phyloP scores from a whole-genome alignment of 2,797 vertebrate species.

The Oceanodroma leucorhoa region DNA sequence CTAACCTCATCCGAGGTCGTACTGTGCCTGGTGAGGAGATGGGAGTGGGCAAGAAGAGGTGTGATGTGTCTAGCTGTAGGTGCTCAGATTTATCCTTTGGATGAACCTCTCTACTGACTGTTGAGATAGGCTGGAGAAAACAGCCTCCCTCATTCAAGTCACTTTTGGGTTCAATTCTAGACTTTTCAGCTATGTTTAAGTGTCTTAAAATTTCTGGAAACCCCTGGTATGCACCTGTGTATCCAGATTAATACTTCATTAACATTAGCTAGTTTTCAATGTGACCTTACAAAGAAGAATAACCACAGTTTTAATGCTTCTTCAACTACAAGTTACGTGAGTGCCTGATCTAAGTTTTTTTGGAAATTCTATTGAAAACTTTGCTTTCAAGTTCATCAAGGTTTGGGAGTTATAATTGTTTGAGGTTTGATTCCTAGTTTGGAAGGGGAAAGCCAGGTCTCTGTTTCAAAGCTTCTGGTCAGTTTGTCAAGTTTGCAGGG shows the following conservation, averaged over 20 bases:
- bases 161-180: not conserved
- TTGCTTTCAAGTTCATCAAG: accelerated
- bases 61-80: not conserved
- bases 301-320: accelerated
- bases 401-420: not conserved
- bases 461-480: not conserved
- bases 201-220: not conserved
- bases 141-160: not conserved
- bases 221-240: accelerated
- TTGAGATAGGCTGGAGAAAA: not conserved
- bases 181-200: not conserved
- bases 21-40: not conserved
- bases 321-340: not conserved
- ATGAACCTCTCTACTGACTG: not conserved
- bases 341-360: not conserved
- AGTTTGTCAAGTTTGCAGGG: not conserved
- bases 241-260: not conserved
- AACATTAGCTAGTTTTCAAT: not conserved
- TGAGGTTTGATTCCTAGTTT: not conserved
- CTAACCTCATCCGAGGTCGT: accelerated
- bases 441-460: not conserved
- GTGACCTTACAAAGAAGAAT: not conserved
- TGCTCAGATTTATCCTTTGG: not conserved
- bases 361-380: not conserved
- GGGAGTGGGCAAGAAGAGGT: too few species aligned